These are phyloP conservation scores for Microvelia longipes DNA, from an alignment of 1,140 invertebrate genomes.

Conservation along the genomic window DNA sequence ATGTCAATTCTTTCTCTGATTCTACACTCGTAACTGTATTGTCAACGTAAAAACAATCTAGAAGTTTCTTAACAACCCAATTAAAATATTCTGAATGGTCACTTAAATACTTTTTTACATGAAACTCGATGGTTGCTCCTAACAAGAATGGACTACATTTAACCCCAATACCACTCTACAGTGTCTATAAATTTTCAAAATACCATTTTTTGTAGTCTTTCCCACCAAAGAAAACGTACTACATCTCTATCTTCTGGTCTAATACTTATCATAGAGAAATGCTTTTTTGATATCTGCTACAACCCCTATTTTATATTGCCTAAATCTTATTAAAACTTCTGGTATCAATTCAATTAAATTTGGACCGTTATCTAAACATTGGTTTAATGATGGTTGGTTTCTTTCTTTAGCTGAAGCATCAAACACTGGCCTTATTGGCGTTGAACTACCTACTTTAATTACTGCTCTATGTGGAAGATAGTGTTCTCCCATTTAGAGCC, in stretches of 20 bases:
- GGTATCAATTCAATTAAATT: constrained; percentile 32
- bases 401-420: constrained; percentile 23
- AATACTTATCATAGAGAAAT: background rate
- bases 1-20: background rate
- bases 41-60: background rate
- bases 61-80: background rate
- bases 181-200: background rate
- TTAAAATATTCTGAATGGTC: background rate
- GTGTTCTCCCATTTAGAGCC: background rate
- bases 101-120: background rate
- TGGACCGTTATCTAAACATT: constrained; percentile 26
- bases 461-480: constrained; percentile 28
- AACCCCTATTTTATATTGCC: constrained; percentile 25
- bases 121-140: background rate
- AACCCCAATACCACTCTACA: background rate
- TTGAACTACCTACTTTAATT: constrained; percentile 18
- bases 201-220: background rate
- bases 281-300: constrained; percentile 5
- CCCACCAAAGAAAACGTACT: background rate
- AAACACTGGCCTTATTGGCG: constrained; percentile 23
- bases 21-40: background rate
- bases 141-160: background rate
- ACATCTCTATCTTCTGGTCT: background rate
- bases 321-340: constrained; percentile 28
- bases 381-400: constrained; percentile 25